Evolutionary conservation across 2,888 invertebrate genomes (phyloP).

Genomic region (Limnephilus lunatus): DNA sequence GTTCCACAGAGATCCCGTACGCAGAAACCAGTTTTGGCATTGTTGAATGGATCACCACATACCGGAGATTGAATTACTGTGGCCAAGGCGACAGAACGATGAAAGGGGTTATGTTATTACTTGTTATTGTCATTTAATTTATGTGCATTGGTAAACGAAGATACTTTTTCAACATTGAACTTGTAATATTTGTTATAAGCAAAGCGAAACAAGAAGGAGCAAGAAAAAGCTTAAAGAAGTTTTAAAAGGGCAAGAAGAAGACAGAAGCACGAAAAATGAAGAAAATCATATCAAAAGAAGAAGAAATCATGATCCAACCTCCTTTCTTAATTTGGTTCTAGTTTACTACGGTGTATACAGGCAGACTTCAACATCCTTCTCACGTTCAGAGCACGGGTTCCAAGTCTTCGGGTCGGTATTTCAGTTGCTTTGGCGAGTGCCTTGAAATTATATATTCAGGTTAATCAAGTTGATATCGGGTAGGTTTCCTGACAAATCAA

Average conservation of each 20-base stretch:
- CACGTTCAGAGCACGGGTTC: too few relatives aligned
- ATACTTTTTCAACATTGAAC: neutral
- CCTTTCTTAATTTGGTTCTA: too few relatives aligned
- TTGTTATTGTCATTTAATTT: neutral
- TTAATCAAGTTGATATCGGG: too few relatives aligned
- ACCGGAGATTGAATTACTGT: neutral
- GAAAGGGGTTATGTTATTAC: neutral
- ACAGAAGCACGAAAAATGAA: neutral
- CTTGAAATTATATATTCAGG: too few relatives aligned
- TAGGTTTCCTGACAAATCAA: too few relatives aligned
- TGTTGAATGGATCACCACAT: constrained; percentile 10
- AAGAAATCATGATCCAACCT: neutral
- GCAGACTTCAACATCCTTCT: too few relatives aligned
- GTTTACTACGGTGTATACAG: too few relatives aligned
- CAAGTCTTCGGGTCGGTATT: too few relatives aligned
- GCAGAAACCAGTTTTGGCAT: constrained; percentile 13
- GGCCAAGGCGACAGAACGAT: neutral
- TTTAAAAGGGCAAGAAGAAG: neutral
- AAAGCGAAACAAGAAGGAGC: neutral
- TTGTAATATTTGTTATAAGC: neutral
- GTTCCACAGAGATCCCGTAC: constrained; percentile 22
- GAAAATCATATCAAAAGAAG: neutral
- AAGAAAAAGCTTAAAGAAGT: neutral
- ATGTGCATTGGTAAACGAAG: neutral
- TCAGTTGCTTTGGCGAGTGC: too few relatives aligned